Evolutionary conservation across 2,113 vertebrate species (phyloP), one percentile per base, ranked within the genome.

Genomic region (Ailuropoda melanoleuca): DNA sequence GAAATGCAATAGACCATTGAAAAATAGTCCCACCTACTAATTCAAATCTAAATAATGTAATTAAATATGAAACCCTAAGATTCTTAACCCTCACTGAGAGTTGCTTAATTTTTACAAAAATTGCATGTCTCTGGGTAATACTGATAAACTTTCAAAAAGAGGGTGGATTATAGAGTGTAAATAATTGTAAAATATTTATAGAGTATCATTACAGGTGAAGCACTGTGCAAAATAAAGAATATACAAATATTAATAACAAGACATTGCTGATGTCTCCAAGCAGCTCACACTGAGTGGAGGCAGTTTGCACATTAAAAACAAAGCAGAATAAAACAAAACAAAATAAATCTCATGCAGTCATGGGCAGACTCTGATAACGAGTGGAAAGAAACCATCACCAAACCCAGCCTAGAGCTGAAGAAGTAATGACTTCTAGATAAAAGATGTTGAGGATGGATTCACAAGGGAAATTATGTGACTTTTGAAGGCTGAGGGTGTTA

Each of bases 21-120:
- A 70, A 92, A 85, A 82, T 64, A 93, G 9, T 8, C 10, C 6
- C 19, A 77, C 24, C 72, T 92, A 80, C 15, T 66, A 91, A 91
- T 88, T 96, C 8, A 82, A 74, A 66, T n/a, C 19, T 80, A 96
- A 91, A 81, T 88, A 85, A 81, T 62, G 10, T 6, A 95, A 72
- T 81, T 43, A 92, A 90, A 60, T 46, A 34, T 21, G 87, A 96
- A 82, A 23, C 2, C 31, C 43, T 74, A 91, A 81, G 66, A 78
- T 78, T 48, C 4, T 81, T 74, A 68, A 56, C 10, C 6, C 3
- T 85, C 26, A 70, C 2, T 53, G 26, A 90, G 37, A 96, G 46
- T 48, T 94, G 56, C 14, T 21, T 0, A 78, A 84, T 48, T 90
- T 86, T 62, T 81, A 64, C n/a, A 48, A 83, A 90, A 91, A 62